phyloP scores from a whole-genome alignment of 2,888 invertebrate species.

The Diplazon laetatorius region DNA sequence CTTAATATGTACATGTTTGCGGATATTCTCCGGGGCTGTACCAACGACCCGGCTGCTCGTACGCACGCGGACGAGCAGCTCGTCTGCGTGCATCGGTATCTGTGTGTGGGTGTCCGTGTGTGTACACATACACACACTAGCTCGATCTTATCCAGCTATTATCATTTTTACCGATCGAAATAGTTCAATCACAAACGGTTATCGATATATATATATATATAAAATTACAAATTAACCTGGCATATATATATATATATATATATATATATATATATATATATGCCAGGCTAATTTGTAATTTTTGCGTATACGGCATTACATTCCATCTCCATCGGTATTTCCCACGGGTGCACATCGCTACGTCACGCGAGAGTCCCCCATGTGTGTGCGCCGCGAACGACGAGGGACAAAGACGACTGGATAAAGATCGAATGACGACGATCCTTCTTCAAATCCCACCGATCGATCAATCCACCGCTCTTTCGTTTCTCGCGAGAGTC shows the following conservation, averaged over 20 bases:
- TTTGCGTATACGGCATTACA: neutral
- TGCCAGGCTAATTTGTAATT: too few species aligned
- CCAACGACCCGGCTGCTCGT: slow-evolving; percentile 26
- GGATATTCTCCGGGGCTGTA: slow-evolving; percentile 30
- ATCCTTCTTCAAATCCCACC: slow-evolving; percentile 51
- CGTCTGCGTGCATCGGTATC: too few species aligned
- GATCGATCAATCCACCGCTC: slow-evolving; percentile 62
- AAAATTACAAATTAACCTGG: too few species aligned
- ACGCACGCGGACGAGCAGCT: neutral
- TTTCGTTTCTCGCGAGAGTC: slow-evolving; percentile 24
- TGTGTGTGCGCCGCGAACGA: slow-evolving; percentile 32
- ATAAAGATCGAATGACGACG: slow-evolving; percentile 29
- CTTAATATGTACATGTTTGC: too few species aligned
- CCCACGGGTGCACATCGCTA: slow-evolving; percentile 13
- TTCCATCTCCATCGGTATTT: neutral
- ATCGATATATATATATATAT: too few species aligned
- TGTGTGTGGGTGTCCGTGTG: too few species aligned
- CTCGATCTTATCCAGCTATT: slow-evolving; percentile 23
- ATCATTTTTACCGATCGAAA: slow-evolving; percentile 33
- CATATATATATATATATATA: too few species aligned
- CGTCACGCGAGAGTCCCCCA: slow-evolving; percentile 45
- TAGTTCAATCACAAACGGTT: neutral
- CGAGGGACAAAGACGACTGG: slow-evolving; percentile 31
- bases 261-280: too few species aligned
- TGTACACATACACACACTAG: slow-evolving; percentile 4